phyloP scores from a whole-genome alignment of 2,113 vertebrate species.

The Amphiprion ocellaris region DNA sequence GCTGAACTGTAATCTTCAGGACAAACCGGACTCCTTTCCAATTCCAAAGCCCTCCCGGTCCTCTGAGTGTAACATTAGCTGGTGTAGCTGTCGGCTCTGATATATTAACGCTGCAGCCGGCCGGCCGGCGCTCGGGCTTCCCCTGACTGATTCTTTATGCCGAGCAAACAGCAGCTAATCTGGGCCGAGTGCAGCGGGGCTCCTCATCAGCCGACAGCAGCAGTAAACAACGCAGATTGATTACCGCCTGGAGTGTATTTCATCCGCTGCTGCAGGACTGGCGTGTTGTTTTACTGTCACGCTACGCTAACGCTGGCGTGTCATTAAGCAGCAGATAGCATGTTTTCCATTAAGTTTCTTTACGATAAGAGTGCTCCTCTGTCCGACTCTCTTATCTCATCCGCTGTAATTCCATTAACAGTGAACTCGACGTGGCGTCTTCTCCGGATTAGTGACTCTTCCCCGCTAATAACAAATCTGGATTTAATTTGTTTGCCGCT shows the following conservation, averaged over 20 bases:
- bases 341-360: conserved; percentile 42
- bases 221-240: conserved; percentile 75
- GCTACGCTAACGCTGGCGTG: conserved; percentile 34
- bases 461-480: conserved; percentile 54
- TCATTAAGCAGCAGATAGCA: conserved; percentile 37
- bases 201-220: conserved; percentile 67
- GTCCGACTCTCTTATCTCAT: conserved; percentile 52
- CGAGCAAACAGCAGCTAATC: conserved; percentile 64
- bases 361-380: conserved; percentile 36
- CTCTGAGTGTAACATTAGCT: conserved; percentile 50
- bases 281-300: conserved; percentile 58
- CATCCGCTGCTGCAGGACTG: conserved; percentile 33
- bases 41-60: conserved; percentile 9
- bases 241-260: conserved; percentile 58
- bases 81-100: conserved; percentile 61
- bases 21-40: conserved; percentile 51
- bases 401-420: conserved; percentile 59
- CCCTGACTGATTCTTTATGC: conserved; percentile 65
- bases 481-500: conserved; percentile 49
- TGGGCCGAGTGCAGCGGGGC: conserved; percentile 49
- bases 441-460: conserved; percentile 54
- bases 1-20: conserved; percentile 38
- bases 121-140: conserved; percentile 41
- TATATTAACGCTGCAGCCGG: conserved; percentile 45
- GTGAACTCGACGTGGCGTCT: conserved; percentile 3